Evolutionary conservation across 1,140 invertebrate species (phyloP), one percentile per base, ranked within the genome.

Genomic region (Yoshiicerus persimilis): DNA sequence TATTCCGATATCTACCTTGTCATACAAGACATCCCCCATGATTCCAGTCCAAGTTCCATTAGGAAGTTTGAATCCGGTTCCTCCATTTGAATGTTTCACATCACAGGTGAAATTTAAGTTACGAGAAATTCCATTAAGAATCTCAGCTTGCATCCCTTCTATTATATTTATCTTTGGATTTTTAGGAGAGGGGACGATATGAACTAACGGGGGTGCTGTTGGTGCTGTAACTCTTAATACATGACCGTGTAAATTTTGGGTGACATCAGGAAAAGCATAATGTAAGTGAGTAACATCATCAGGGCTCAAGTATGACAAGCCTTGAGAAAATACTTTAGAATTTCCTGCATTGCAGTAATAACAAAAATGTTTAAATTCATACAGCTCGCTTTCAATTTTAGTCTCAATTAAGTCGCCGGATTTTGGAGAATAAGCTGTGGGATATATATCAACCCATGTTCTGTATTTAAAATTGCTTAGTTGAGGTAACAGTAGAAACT

Each of bases 41-140:
- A 86, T 88, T 27, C 90, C 90, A 9, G 27, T 88, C 90, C 90
- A 90, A 13, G 38, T 85, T 16, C 90, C 90, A 30, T 89, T 90
- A 0, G 30, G 38, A 13, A 66, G 56, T 87, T 41, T 23, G 20
- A 56, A 41, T 34, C 90, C 90, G 32, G 90, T 90, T 20, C 90
- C 90, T 5, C 75, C 87, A 20, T 83, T 56, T 4, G 87, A 85
- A 30, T 38, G 10, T 36, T 80, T 13, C 0, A 90, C 27, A 27
- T 47, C 20, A 62, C 64, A 66, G 0, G 90, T 90, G 23, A 89
- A 89, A 86, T 90, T 89, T 4, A 90, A 36, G 36, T 27, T 66
- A 8, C 6, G 6, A 4, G 87, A 25, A 8, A 90, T 75, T 9
- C 36, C 32, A 56, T 88, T 41, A 56, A 88, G 30, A 87, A 89